These are phyloP conservation scores for Archaeoteleia sp. DNA, from an alignment of 2,888 invertebrate genomes.

Conservation along the genomic window DNA sequence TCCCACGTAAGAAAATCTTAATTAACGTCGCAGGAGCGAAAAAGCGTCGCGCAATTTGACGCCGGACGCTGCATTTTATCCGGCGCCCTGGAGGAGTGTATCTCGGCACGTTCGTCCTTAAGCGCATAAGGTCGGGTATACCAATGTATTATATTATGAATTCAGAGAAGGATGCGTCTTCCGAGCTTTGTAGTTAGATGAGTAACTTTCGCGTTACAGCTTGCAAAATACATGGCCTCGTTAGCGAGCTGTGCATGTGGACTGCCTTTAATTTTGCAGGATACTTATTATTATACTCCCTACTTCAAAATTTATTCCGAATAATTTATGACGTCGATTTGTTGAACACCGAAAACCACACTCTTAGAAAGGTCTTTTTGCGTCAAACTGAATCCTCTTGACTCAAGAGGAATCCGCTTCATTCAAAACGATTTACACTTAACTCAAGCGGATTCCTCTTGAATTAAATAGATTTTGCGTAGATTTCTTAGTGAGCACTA, in stretches of 20 bases:
- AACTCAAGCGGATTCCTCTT: too few relatives aligned
- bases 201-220: conserved; percentile 33
- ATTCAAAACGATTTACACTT: too few relatives aligned
- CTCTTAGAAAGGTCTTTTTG: too few relatives aligned
- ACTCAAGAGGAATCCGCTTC: too few relatives aligned
- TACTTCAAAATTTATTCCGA: conserved; percentile 11
- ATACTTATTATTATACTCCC: conserved; percentile 24
- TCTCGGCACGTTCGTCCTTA: conserved; percentile 31
- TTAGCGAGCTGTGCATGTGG: conserved; percentile 16
- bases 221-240: conserved; percentile 36
- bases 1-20: conserved; percentile 33
- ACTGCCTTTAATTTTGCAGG: conserved; percentile 26
- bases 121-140: conserved; percentile 49
- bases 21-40: conserved; percentile 25
- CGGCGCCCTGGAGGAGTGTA: conserved; percentile 20
- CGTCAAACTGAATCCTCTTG: too few relatives aligned
- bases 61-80: conserved; percentile 14
- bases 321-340: conserved; percentile 24
- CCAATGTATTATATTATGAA: conserved; percentile 58
- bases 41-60: conserved; percentile 28
- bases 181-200: conserved; percentile 35
- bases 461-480: too few relatives aligned
- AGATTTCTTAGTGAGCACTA: too few relatives aligned
- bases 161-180: conserved; percentile 50
- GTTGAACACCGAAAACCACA: conserved; percentile 9